Evolutionary conservation across 1,140 invertebrate genomes (phyloP).

Genomic region (Oryctes rhinoceros): DNA sequence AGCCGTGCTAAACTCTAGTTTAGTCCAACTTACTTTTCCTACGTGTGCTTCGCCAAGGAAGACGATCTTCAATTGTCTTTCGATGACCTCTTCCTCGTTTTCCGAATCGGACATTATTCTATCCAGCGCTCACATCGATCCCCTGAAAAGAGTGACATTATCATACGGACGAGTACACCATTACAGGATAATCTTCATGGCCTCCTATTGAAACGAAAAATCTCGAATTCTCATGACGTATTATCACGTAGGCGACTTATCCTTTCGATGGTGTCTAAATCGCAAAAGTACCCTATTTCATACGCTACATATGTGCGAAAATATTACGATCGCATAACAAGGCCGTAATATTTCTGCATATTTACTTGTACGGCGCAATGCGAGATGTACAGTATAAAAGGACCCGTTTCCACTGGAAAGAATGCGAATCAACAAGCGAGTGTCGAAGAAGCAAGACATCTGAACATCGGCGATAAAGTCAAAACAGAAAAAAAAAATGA

Average conservation of each 20-base stretch:
- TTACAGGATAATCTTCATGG: too few species aligned
- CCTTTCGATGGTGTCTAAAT: not conserved
- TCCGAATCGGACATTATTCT: conserved; percentile 68
- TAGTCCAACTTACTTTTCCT: conserved; percentile 77
- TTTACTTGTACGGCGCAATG: not conserved
- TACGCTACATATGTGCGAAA: conserved; percentile 4
- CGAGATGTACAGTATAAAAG: not conserved
- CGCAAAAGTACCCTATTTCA: not conserved
- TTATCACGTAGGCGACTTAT: not conserved
- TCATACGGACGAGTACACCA: not conserved
- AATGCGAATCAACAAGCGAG: not conserved
- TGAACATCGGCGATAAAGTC: too few species aligned
- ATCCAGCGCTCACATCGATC: not conserved
- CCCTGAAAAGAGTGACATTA: not conserved
- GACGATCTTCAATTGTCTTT: conserved; percentile 80
- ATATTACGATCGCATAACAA: not conserved
- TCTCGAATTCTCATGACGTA: not conserved
- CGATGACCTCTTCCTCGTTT: conserved; percentile 72
- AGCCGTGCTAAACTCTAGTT: too few species aligned
- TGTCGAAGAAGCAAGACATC: not conserved
- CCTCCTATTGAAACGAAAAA: not conserved
- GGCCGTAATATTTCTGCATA: not conserved
- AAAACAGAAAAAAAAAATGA: not conserved
- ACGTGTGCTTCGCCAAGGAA: conserved; percentile 80
- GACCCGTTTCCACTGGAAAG: not conserved